Evolutionary conservation across 2,797 vertebrate genomes (phyloP).

Genomic region (Capromys pilorides): DNA sequence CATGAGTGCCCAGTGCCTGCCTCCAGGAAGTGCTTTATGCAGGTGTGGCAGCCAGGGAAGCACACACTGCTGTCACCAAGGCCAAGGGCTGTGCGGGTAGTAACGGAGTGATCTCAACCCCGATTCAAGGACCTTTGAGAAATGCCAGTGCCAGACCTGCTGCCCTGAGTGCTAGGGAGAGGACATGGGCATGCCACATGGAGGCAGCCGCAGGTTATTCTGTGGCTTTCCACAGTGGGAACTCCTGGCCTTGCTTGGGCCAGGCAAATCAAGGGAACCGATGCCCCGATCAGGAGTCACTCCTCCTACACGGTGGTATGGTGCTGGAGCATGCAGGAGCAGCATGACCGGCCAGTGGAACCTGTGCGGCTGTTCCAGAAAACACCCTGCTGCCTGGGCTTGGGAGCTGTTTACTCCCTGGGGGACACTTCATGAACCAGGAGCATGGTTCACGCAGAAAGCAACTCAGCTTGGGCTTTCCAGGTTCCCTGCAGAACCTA

Average conservation of each 20-base stretch:
- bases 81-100: neutral
- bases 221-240: neutral
- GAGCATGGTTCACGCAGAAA: neutral
- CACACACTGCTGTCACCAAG: neutral
- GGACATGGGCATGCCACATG: accelerated
- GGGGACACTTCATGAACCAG: neutral
- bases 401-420: neutral
- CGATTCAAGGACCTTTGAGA: neutral
- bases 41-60: neutral
- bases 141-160: neutral
- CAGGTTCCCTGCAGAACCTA: neutral
- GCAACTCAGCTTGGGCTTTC: neutral
- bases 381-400: neutral
- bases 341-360: neutral
- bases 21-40: neutral
- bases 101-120: neutral
- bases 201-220: neutral
- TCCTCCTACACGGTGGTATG: neutral
- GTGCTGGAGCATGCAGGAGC: neutral
- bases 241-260: neutral
- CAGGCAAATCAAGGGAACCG: neutral
- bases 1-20: neutral
- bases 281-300: neutral
- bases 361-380: neutral
- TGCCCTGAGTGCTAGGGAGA: neutral